phyloP scores from a whole-genome alignment of 2,113 vertebrate genomes.

The Rhagologus leucostigma region DNA sequence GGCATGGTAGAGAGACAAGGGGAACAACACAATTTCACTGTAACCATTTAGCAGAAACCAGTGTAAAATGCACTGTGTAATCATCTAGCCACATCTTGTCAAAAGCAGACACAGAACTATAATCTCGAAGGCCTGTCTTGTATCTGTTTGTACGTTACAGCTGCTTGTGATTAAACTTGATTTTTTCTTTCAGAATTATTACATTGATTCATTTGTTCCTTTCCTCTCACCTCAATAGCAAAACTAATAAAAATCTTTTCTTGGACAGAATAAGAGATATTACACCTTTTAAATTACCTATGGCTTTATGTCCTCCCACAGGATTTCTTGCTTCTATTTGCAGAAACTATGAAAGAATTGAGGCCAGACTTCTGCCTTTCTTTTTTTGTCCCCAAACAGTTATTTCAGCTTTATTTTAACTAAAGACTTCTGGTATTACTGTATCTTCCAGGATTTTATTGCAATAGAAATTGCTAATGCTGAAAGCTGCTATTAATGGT shows the following conservation, averaged over 20 bases:
- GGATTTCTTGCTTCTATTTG: not conserved
- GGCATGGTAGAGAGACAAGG: not conserved
- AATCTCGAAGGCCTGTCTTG: not conserved
- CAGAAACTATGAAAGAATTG: not conserved
- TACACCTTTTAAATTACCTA: not conserved
- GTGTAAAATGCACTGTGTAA: not conserved
- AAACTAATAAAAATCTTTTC: conserved; percentile 49
- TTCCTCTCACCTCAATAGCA: conserved; percentile 13
- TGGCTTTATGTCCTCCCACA: not conserved
- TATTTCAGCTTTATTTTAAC: not conserved
- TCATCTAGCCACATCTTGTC: not conserved
- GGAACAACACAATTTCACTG: not conserved
- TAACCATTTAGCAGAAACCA: not conserved
- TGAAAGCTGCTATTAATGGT: not conserved
- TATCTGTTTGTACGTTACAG: not conserved
- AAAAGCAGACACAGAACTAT: not conserved
- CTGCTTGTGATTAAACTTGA: conserved; percentile 20
- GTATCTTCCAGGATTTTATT: not conserved
- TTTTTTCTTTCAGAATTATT: conserved; percentile 43
- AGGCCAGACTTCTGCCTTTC: not conserved
- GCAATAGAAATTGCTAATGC: not conserved
- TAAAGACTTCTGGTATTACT: not conserved
- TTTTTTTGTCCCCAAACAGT: not conserved
- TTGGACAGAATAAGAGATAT: conserved; percentile 9
- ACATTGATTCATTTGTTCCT: not conserved